A percentile compares a stretch with the other conserved stretches of the same genome.
phyloP scores from a whole-genome alignment of 2,113 vertebrate genomes.

The Plecturocebus donacophilus region DNA sequence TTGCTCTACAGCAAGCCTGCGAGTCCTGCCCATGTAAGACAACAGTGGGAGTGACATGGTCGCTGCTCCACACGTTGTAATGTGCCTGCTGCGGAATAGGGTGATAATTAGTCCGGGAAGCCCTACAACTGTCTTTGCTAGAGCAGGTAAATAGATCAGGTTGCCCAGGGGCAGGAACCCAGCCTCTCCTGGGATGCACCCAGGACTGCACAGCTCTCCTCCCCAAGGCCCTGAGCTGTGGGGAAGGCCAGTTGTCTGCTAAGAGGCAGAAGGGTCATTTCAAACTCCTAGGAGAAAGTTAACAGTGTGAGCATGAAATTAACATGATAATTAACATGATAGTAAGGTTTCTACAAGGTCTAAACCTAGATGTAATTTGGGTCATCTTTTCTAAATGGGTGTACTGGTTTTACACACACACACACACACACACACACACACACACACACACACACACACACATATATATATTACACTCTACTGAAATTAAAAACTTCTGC shows the following conservation, averaged over 20 bases:
- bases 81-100: rapidly evolving
- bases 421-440: too few relatives aligned
- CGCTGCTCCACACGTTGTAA: neutral
- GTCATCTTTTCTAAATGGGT: neutral
- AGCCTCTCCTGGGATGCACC: neutral
- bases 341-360: neutral
- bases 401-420: neutral
- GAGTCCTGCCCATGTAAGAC: rapidly evolving
- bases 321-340: neutral
- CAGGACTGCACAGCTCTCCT: too few relatives aligned
- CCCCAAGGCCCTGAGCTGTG: neutral
- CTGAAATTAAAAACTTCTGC: neutral
- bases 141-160: neutral
- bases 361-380: neutral
- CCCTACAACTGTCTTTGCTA: too few relatives aligned
- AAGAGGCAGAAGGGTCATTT: neutral
- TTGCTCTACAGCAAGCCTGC: neutral
- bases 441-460: too few relatives aligned
- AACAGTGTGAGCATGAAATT: neutral
- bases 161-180: rapidly evolving
- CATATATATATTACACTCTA: neutral
- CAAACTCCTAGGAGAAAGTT: neutral
- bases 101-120: too few relatives aligned
- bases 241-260: neutral
- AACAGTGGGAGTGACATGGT: rapidly evolving